Conservation (phyloP, 2,113 vertebrate species). For the Mola mola region DNA sequence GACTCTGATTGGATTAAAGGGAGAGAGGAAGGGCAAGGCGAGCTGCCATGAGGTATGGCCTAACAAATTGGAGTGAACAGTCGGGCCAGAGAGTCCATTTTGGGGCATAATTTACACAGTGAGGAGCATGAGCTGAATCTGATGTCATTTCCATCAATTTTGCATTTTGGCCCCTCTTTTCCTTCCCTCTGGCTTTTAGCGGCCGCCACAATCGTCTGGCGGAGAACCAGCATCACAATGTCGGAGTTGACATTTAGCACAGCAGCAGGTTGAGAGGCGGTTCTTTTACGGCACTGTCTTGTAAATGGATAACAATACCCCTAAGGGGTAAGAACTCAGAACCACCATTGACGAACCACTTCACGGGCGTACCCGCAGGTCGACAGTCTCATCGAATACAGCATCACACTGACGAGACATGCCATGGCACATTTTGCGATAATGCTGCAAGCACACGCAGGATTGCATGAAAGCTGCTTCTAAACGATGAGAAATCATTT, state of each 20-base stretch:
- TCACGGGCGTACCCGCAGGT: constrained; percentile 74
- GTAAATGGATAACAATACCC: constrained; percentile 71
- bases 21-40: constrained; percentile 68
- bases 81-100: constrained; percentile 79
- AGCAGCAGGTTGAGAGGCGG: constrained; percentile 59
- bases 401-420: constrained; percentile 67
- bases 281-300: constrained; percentile 53
- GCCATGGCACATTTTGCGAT: constrained; percentile 73
- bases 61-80: constrained; percentile 78
- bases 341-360: constrained; percentile 59
- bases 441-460: constrained; percentile 40
- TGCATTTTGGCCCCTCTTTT: constrained; percentile 68
- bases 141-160: constrained; percentile 82
- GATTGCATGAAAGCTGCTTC: constrained; percentile 61
- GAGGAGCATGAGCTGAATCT: constrained; percentile 76
- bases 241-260: constrained; percentile 61
- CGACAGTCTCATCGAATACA: constrained; percentile 58
- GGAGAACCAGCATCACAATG: constrained; percentile 69
- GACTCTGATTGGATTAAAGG: constrained; percentile 79
- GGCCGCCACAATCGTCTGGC: constrained; percentile 63
- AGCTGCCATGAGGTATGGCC: constrained; percentile 74
- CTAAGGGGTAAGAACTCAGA: constrained; percentile 63
- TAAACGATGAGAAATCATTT: constrained; percentile 49
- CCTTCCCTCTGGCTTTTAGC: constrained; percentile 67
- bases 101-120: constrained; percentile 81